Evolutionary conservation across 2,113 vertebrate genomes (phyloP), one percentile per base, ranked within the genome.

Genomic region (Lamprologus sp.): DNA sequence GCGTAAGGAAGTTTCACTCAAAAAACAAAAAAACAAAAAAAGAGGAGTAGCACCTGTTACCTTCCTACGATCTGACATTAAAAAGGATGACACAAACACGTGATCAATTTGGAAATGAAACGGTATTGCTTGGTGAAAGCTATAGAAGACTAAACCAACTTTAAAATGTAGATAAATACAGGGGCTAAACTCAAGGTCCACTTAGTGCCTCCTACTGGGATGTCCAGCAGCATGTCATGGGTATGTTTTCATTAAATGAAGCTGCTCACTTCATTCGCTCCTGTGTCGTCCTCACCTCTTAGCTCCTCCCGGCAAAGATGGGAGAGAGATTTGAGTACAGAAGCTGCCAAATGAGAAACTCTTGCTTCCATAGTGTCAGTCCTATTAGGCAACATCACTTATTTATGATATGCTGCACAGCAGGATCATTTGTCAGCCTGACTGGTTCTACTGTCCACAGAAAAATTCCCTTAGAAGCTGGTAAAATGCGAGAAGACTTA

Each of bases 21-120:
- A 80, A 91, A 85, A 87, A 35, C 4, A 23, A 23, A 23, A 23
- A 9, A 5, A 17, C 4, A 11, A 77, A 89, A 83, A 70, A 92
- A 77, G 10, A 91, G 79, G 26, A 91, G 81, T 93, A 94, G 95
- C 95, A 96, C 95, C 96, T 90, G 91, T 91, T 88, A 90, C 81
- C 86, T 88, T 88, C 84, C 86, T 65, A 85, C 49, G 65, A 85
- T 80, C 79, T 35, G 47, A 92, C 45, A 83, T 82, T 15, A 56
- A 81, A 68, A 77, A 31, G n/a, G 87, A 85, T 63, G 81, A 90
- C 82, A 90, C 70, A 85, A 82, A 86, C 81, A 89, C 82, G 23
- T 77, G 79, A 86, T 84, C 75, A 82, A 53, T 35, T 63, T 73
- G 40, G 40, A 84, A 47, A 83, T 85, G 15, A 79, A 33, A 87